phyloP scores from a whole-genome alignment of 2,797 vertebrate species.

The Danio jaintianensis region DNA sequence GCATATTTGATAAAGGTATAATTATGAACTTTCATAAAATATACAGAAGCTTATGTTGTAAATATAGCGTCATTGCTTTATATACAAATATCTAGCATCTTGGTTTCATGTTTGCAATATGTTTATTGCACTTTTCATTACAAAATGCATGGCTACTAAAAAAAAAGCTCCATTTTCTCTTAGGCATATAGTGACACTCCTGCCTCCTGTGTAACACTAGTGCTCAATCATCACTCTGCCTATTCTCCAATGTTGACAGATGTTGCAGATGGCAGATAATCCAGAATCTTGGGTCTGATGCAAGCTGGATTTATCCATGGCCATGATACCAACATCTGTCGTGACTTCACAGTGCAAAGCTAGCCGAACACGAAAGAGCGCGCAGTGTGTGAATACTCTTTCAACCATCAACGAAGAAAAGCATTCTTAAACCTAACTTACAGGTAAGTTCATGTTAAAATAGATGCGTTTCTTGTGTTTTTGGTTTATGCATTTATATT shows the following conservation, averaged over 20 bases:
- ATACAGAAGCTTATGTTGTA: not conserved
- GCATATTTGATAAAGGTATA: too few species aligned
- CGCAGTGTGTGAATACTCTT: slow-evolving; percentile 46
- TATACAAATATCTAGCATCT: not conserved
- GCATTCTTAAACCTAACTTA: slow-evolving; percentile 41
- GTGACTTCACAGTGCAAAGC: slow-evolving; percentile 60
- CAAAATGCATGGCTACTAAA: not conserved
- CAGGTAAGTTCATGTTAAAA: slow-evolving; percentile 57
- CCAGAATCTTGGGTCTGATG: slow-evolving; percentile 76
- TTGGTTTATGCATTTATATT: not conserved
- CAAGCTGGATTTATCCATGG: slow-evolving; percentile 78
- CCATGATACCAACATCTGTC: slow-evolving; percentile 81
- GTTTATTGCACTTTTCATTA: not conserved
- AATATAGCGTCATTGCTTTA: not conserved
- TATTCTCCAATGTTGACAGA: slow-evolving; percentile 75
- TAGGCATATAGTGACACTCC: not conserved
- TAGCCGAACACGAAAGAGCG: slow-evolving; percentile 57
- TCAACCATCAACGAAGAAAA: slow-evolving; percentile 13
- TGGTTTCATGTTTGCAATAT: not conserved
- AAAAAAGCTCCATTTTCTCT: not conserved
- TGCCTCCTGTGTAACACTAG: not conserved
- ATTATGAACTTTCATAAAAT: too few species aligned
- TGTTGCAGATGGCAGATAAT: slow-evolving; percentile 82
- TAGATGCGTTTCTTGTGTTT: not conserved
- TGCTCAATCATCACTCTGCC: slow-evolving; percentile 56